phyloP scores from a whole-genome alignment of 2,113 vertebrate species.

The Pteruthius melanotis region DNA sequence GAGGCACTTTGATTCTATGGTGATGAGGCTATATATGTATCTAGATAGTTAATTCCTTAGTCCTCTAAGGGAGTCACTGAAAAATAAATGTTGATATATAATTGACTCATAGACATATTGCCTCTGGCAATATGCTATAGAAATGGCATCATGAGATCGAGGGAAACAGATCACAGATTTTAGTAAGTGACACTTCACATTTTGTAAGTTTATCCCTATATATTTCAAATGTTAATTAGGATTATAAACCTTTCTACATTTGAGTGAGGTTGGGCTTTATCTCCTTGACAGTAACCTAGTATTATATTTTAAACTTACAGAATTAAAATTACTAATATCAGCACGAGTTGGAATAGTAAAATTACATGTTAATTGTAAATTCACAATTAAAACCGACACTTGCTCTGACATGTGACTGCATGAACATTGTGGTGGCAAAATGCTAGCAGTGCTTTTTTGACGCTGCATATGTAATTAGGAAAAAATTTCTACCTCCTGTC shows the following conservation, averaged over 20 bases:
- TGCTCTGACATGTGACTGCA: slow-evolving; percentile 60
- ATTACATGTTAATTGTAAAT: slow-evolving; percentile 69
- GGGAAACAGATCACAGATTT: slow-evolving; percentile 54
- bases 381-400: slow-evolving; percentile 57
- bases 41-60: slow-evolving; percentile 32
- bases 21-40: background rate
- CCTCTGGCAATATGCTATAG: slow-evolving; percentile 54
- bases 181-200: slow-evolving; percentile 50
- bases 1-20: background rate
- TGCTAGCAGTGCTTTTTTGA: slow-evolving; percentile 56
- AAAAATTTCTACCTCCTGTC: slow-evolving; percentile 55
- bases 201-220: slow-evolving; percentile 50
- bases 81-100: slow-evolving; percentile 62
- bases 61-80: background rate
- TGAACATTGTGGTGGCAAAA: slow-evolving; percentile 49
- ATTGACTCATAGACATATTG: slow-evolving; percentile 61
- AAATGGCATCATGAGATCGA: slow-evolving; percentile 42
- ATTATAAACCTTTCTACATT: slow-evolving; percentile 50
- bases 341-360: slow-evolving; percentile 37
- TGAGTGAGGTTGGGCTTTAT: background rate
- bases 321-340: slow-evolving; percentile 52
- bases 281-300: slow-evolving; percentile 18
- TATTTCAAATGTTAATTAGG: slow-evolving; percentile 67
- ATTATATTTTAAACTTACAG: slow-evolving; percentile 17
- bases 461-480: slow-evolving; percentile 64